phyloP scores from a whole-genome alignment of 2,113 vertebrate species.

The Aspidoscelis tigris region DNA sequence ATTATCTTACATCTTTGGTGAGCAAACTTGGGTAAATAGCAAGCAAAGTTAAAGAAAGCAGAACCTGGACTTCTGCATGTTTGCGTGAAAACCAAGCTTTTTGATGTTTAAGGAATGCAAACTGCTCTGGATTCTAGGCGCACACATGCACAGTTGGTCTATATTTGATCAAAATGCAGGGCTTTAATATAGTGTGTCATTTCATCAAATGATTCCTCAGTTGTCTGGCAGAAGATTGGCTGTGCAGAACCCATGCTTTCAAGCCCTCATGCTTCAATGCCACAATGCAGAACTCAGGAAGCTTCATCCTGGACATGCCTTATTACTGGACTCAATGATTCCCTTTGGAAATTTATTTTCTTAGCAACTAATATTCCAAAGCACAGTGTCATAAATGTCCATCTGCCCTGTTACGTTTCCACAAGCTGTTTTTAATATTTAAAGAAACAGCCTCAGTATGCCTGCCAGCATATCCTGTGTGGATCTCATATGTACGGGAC shows the following conservation, averaged over 20 bases:
- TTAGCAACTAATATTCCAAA: neutral
- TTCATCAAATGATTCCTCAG: neutral
- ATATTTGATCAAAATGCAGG: neutral
- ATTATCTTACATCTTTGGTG: neutral
- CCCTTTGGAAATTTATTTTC: neutral
- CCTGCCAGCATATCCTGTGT: neutral
- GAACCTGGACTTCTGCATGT: neutral
- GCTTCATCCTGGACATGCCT: neutral
- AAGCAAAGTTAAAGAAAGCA: neutral
- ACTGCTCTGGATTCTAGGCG: neutral
- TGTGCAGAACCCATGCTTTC: neutral
- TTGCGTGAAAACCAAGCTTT: neutral
- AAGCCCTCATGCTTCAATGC: neutral
- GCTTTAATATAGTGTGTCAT: neutral
- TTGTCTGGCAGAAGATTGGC: neutral
- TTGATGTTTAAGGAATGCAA: neutral
- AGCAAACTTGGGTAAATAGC: neutral
- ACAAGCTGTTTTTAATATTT: neutral
- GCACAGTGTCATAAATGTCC: neutral
- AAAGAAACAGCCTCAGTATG: neutral
- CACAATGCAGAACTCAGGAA: neutral
- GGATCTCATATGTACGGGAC: neutral
- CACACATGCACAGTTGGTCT: too few species aligned
- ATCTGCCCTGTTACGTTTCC: neutral
- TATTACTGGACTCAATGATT: neutral